Conservation (phyloP, 2,797 vertebrate genomes). For the Antrozous pallidus region DNA sequence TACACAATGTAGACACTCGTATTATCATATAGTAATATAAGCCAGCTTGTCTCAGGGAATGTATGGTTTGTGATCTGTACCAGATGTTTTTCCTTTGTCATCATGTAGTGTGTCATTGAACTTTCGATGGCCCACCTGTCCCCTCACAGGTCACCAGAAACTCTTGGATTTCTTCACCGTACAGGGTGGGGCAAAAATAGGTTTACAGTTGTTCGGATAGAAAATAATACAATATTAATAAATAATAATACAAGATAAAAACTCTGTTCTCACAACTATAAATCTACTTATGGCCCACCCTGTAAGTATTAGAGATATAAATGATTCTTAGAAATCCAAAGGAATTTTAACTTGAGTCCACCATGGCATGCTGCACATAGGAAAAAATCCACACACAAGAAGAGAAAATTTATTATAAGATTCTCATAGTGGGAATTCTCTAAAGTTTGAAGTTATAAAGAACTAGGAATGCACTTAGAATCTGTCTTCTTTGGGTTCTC, state of each 20-base stretch:
- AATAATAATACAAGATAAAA: neutral
- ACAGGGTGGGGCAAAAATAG: neutral
- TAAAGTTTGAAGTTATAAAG: constrained; percentile 8
- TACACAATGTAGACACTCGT: rapidly evolving
- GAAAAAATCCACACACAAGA: neutral
- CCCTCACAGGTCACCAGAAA: neutral
- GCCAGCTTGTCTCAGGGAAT: neutral
- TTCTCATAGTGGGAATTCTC: neutral
- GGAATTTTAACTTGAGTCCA: neutral
- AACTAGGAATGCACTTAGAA: neutral
- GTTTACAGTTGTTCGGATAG: neutral
- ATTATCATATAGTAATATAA: neutral
- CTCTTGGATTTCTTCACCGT: neutral
- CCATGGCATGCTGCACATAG: neutral
- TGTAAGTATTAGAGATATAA: neutral
- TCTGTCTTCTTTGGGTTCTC: neutral
- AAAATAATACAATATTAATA: neutral
- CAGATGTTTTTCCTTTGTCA: neutral
- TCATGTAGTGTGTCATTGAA: neutral
- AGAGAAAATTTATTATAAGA: neutral
- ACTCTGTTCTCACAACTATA: neutral
- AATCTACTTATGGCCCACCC: neutral
- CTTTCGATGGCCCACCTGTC: neutral
- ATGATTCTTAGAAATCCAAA: neutral
- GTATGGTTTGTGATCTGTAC: neutral